A percentile compares a stretch with the other conserved stretches of the same genome.
Conservation (phyloP, 2,888 invertebrate species). For the Homarus gammarus region DNA sequence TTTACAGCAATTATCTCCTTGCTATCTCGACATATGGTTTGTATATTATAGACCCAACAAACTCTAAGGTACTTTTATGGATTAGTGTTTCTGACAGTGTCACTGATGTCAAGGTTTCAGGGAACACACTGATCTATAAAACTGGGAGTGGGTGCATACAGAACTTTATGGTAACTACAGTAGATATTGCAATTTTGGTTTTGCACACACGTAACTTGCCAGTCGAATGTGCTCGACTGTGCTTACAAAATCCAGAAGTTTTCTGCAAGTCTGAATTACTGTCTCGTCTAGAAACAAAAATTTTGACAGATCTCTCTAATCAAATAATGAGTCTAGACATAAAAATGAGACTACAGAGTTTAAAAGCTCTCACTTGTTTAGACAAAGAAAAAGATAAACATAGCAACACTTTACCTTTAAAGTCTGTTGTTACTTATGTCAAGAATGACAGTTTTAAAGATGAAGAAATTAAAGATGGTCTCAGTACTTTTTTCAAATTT, state of each 20-base stretch:
- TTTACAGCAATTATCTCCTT: conserved; percentile 62
- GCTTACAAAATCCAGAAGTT: conserved; percentile 37
- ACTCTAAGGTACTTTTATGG: conserved; percentile 63
- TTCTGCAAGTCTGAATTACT: conserved; percentile 49
- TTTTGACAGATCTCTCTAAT: conserved; percentile 44
- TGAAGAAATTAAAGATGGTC: conserved; percentile 23
- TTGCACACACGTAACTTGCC: conserved; percentile 42
- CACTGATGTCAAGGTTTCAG: conserved; percentile 61
- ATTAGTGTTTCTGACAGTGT: conserved; percentile 57
- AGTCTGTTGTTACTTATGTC: conserved; percentile 29
- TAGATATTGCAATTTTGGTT: conserved; percentile 65
- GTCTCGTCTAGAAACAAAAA: conserved; percentile 35
- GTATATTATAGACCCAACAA: conserved; percentile 66
- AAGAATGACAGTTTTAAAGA: conserved; percentile 36
- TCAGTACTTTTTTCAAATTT: conserved; percentile 18
- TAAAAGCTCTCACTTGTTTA: background rate
- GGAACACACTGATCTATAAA: conserved; percentile 53
- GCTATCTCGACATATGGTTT: conserved; percentile 59
- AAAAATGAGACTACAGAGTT: conserved; percentile 7
- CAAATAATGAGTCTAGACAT: conserved; percentile 32
- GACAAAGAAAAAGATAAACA: conserved; percentile 14
- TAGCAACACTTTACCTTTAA: background rate
- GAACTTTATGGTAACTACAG: conserved; percentile 60
- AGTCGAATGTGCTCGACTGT: conserved; percentile 53
- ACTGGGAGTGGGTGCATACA: conserved; percentile 48